Conservation (phyloP, 2,888 invertebrate species). For the Athrips mouffetella region DNA sequence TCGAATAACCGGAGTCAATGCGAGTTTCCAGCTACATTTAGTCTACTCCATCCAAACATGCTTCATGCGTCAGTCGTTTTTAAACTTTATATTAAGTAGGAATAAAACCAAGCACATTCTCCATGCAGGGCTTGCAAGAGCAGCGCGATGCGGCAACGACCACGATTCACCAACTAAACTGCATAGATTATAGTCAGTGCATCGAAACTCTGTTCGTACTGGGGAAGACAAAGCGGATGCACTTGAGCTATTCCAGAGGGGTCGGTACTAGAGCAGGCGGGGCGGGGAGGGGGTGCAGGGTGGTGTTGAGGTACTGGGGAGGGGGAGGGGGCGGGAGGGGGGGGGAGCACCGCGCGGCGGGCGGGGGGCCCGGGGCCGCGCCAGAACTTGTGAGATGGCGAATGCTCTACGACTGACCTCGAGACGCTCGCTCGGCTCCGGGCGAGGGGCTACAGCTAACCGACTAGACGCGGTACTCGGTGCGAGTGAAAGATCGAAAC, state of each 20-base stretch:
- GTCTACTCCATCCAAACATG: no score
- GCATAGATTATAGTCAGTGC: background rate
- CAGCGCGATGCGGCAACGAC: slow-evolving; percentile 30
- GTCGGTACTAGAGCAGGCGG: slow-evolving; percentile 8
- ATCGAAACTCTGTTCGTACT: slow-evolving; percentile 10
- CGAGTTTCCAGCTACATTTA: no score
- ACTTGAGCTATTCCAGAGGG: background rate
- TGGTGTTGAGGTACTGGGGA: slow-evolving; percentile 33
- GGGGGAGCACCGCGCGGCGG: slow-evolving; percentile 29
- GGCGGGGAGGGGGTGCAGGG: slow-evolving; percentile 33
- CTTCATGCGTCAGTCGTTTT: background rate
- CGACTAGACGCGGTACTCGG: slow-evolving; percentile 52
- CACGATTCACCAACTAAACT: slow-evolving; percentile 34
- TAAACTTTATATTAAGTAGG: background rate
- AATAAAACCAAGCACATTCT: slow-evolving; percentile 23
- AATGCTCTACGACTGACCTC: slow-evolving; percentile 76
- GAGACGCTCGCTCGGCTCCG: slow-evolving; percentile 60
- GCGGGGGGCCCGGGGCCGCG: slow-evolving; percentile 43
- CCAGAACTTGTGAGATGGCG: slow-evolving; percentile 79
- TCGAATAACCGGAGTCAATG: background rate
- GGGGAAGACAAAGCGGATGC: background rate
- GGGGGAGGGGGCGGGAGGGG: slow-evolving; percentile 25
- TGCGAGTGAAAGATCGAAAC: slow-evolving; percentile 62
- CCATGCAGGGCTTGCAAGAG: slow-evolving; percentile 26
- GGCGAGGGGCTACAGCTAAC: slow-evolving; percentile 55